phyloP scores from a whole-genome alignment of 2,888 invertebrate species.

The Scaptomyza caliginosa region DNA sequence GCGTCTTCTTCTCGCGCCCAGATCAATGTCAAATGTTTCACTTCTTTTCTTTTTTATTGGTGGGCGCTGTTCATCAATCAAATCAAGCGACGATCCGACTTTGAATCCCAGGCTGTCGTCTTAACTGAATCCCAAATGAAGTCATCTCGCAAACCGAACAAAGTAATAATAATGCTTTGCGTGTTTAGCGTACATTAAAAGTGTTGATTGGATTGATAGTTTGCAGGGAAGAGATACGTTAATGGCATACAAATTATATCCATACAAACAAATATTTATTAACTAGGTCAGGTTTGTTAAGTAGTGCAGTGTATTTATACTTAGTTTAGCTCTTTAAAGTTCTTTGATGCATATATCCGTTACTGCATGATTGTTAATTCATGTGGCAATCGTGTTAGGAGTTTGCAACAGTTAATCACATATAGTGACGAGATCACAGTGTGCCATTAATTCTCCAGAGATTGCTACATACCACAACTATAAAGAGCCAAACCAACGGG shows the following conservation, averaged over 20 bases:
- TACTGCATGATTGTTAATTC: conserved; percentile 28
- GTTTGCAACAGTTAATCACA: not conserved
- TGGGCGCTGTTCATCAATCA: conserved; percentile 74
- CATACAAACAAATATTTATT: not conserved
- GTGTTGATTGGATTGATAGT: conserved; percentile 59
- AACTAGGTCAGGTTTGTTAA: not conserved
- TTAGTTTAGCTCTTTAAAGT: not conserved
- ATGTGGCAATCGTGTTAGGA: conserved; percentile 50
- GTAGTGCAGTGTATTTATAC: not conserved
- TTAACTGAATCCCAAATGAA: conserved; percentile 54
- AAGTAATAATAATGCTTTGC: conserved; percentile 29
- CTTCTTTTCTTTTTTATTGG: conserved; percentile 9
- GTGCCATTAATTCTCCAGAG: conserved; percentile 57
- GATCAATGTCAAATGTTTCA: conserved; percentile 52
- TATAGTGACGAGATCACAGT: conserved; percentile 7
- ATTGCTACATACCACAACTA: conserved; percentile 50
- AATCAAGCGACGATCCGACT: conserved; percentile 26
- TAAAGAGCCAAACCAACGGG: conserved; percentile 60
- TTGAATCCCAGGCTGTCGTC: conserved; percentile 49
- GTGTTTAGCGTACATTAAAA: conserved; percentile 56
- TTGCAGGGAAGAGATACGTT: too few species aligned
- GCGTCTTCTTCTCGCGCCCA: conserved; percentile 22
- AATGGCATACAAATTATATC: too few species aligned
- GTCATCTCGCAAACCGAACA: conserved; percentile 48
- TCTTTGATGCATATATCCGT: conserved; percentile 22